Evolutionary conservation across 2,888 invertebrate genomes (phyloP), one percentile per base, ranked within the genome.

Genomic region (Dryocosmus kuriphilus): DNA sequence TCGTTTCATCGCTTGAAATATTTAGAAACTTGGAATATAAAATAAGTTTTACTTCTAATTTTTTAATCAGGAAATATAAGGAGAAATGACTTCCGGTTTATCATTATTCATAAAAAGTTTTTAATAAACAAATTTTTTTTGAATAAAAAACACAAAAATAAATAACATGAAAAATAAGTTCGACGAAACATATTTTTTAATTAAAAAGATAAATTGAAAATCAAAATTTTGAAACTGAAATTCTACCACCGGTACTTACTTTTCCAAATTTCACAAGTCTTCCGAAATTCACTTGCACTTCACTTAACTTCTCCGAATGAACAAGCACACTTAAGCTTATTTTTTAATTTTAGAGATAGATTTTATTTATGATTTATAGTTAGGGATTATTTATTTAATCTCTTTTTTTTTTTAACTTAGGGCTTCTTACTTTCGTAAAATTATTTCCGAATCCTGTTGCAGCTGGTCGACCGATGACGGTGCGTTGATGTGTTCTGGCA

Each of bases 401-500:
- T n/a, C n/a, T n/a, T n/a, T 41, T 38, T 22, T 35, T 22, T 24
- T 27, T 19, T 16, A 41, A 57, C 57, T 27, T 7, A 0, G 8
- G 32, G 5, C 16, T 35, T 65, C 35, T 65, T 63, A 35, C 5
- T 38, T 65, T 19, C 7, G 27, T 4, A 7, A 35, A 62, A 62
- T 62, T 32, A 4, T 35, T n/a, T 11, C 3, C 5, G 8, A 57
- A 57, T 57, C 24, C 11, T 57, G 24, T 41, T 22, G 14, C 22
- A 19, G 19, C 30, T 27, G 67, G 24, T 67, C 46, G 16, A 67
- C 61, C 14, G 79, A 80, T 61, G 75, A 77, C 27, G 75, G 73
- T 74, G 67, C 55, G 51, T 32, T 80, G 35, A 35, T 63, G 46
- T 32, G 46, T 14, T 24, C 30, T 46, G 35, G 51, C 16, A 61